Percentiles rank a stretch among this genome's conserved stretches.
phyloP scores from a whole-genome alignment of 2,113 vertebrate species.

The Bufo bufo region DNA sequence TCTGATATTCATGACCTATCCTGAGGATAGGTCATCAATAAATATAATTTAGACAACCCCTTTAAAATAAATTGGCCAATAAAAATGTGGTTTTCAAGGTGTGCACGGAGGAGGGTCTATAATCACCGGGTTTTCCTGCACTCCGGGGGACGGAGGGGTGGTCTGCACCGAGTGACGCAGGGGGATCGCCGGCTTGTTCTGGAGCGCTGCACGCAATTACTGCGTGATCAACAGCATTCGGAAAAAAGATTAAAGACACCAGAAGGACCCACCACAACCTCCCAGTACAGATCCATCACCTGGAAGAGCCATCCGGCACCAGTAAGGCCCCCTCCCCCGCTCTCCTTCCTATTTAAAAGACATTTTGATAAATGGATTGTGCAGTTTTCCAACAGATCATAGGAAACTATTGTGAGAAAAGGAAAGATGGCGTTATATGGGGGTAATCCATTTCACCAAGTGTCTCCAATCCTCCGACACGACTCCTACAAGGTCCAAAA shows the following conservation, averaged over 20 bases:
- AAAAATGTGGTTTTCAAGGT: not conserved
- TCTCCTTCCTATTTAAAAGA: not conserved
- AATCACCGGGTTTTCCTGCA: not conserved
- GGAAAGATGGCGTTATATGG: not conserved
- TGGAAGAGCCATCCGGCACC: not conserved
- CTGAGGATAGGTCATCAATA: too few relatives aligned
- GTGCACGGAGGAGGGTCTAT: not conserved
- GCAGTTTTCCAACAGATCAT: not conserved
- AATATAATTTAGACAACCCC: too few relatives aligned
- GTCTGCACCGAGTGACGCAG: not conserved
- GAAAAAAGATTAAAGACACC: not conserved
- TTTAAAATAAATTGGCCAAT: not conserved
- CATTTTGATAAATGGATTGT: constrained; percentile 32
- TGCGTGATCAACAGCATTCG: not conserved
- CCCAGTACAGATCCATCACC: constrained; percentile 24
- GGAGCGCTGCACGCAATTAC: not conserved
- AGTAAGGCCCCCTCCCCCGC: not conserved
- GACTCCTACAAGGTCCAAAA: not conserved
- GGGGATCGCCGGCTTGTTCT: not conserved
- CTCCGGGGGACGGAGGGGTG: not conserved
- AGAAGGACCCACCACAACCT: not conserved
- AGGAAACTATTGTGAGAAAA: not conserved
- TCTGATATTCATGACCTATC: too few relatives aligned
- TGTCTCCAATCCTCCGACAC: not conserved
- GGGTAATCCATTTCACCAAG: not conserved